Conservation (phyloP, 2,888 invertebrate species). For the Orgyia antiqua region DNA sequence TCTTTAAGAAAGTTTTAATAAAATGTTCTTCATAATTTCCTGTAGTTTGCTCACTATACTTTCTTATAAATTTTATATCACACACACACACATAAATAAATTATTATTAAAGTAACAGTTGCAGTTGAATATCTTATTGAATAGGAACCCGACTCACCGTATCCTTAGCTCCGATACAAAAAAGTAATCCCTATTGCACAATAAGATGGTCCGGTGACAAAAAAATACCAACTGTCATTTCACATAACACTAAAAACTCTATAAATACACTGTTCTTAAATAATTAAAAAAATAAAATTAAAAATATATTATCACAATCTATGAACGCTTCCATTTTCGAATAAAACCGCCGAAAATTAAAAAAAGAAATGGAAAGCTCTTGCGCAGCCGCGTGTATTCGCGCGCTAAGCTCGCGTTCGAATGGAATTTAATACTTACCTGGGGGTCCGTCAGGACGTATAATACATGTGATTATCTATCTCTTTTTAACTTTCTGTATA, state of each 20-base stretch:
- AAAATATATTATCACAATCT: constrained; percentile 18
- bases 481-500: constrained; percentile 25
- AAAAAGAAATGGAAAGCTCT: constrained; percentile 22
- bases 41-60: too few species aligned
- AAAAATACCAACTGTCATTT: constrained; percentile 49
- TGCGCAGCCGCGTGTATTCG: constrained; percentile 62
- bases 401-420: constrained; percentile 71
- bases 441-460: constrained; percentile 59
- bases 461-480: constrained; percentile 41
- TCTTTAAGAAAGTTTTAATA: too few species aligned
- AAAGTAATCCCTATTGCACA: constrained; percentile 65
- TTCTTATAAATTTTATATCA: too few species aligned
- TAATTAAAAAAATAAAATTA: constrained; percentile 16
- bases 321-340: constrained; percentile 29
- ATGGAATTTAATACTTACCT: constrained; percentile 57
- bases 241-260: constrained; percentile 35
- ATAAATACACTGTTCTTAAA: constrained; percentile 28
- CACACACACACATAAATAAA: too few species aligned
- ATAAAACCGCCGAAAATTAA: constrained; percentile 28
- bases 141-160: constrained; percentile 55
- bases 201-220: constrained; percentile 41
- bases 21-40: too few species aligned
- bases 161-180: constrained; percentile 42
- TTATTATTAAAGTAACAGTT: constrained; percentile 23
- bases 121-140: constrained; percentile 34